phyloP scores from a whole-genome alignment of 2,888 invertebrate species.

The Athalia rosae region DNA sequence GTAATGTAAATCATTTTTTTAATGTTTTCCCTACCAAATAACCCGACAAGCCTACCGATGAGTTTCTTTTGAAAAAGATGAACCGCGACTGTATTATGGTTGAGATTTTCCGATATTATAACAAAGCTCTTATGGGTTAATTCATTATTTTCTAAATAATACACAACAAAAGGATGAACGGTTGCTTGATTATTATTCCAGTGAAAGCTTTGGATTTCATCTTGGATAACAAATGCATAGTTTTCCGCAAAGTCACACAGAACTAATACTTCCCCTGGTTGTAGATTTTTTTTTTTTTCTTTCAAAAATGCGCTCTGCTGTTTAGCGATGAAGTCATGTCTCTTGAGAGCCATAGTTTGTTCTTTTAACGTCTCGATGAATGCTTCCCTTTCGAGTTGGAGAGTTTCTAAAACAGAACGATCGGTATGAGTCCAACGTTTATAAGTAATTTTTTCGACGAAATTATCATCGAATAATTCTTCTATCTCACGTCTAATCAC shows the following conservation, averaged over 20 bases:
- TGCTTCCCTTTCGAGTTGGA: too few relatives aligned
- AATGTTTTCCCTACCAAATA: too few relatives aligned
- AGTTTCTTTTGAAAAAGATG: constrained; percentile 50
- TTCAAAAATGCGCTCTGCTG: too few relatives aligned
- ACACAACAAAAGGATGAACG: constrained; percentile 52
- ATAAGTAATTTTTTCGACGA: too few relatives aligned
- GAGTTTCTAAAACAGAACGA: too few relatives aligned
- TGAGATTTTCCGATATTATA: constrained; percentile 50
- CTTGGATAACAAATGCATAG: constrained; percentile 56
- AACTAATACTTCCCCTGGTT: not conserved
- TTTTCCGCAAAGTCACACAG: constrained; percentile 53
- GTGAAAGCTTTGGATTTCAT: constrained; percentile 53
- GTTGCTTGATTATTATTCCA: constrained; percentile 52
- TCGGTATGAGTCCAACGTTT: too few relatives aligned
- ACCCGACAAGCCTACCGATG: too few relatives aligned
- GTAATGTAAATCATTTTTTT: too few relatives aligned
- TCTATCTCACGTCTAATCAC: not conserved
- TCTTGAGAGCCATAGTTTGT: too few relatives aligned
- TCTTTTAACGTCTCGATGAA: too few relatives aligned
- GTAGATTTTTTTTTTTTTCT: not conserved
- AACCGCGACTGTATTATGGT: constrained; percentile 51
- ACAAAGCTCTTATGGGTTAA: constrained; percentile 38
- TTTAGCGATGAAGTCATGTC: too few relatives aligned
- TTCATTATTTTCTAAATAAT: constrained; percentile 44
- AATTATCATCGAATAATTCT: too few relatives aligned